A percentile compares a stretch with the other conserved stretches of the same genome.
phyloP scores from a whole-genome alignment of 2,113 vertebrate genomes.

The Menura novaehollandiae region DNA sequence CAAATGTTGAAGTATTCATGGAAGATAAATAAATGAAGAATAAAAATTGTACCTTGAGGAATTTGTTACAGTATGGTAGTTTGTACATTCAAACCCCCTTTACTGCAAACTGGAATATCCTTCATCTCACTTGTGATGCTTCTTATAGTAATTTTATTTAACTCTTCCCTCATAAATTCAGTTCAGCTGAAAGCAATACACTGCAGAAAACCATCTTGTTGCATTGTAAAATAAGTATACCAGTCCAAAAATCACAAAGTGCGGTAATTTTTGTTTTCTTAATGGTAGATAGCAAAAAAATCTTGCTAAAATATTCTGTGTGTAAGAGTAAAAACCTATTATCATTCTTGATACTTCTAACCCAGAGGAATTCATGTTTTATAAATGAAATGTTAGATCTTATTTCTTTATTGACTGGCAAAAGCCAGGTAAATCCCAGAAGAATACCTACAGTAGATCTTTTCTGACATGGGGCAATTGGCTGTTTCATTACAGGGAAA shows the following conservation, averaged over 20 bases:
- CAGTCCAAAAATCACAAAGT: not conserved
- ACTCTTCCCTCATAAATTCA: not conserved
- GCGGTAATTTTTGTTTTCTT: not conserved
- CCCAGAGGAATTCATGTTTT: slow-evolving; percentile 57
- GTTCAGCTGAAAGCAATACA: not conserved
- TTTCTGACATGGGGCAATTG: slow-evolving; percentile 58
- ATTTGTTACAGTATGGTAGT: not conserved
- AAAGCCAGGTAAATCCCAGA: slow-evolving; percentile 51
- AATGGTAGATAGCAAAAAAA: not conserved
- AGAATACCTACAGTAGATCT: slow-evolving; percentile 52
- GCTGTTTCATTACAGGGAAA: slow-evolving; percentile 52
- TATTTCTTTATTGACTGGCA: slow-evolving; percentile 60
- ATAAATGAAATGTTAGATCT: slow-evolving; percentile 57
- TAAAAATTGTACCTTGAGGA: not conserved
- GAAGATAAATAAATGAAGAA: slow-evolving; percentile 2
- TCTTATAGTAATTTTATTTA: not conserved
- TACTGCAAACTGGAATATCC: not conserved
- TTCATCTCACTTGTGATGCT: not conserved
- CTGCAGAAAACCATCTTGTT: not conserved
- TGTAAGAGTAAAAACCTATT: not conserved
- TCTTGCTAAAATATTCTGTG: not conserved
- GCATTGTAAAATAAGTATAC: not conserved
- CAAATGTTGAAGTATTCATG: not conserved
- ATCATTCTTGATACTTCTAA: slow-evolving; percentile 28
- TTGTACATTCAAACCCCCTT: not conserved